Base-by-base conservation (phyloP, 2,797 vertebrate species). In the Hipposideros larvatus region DNA sequence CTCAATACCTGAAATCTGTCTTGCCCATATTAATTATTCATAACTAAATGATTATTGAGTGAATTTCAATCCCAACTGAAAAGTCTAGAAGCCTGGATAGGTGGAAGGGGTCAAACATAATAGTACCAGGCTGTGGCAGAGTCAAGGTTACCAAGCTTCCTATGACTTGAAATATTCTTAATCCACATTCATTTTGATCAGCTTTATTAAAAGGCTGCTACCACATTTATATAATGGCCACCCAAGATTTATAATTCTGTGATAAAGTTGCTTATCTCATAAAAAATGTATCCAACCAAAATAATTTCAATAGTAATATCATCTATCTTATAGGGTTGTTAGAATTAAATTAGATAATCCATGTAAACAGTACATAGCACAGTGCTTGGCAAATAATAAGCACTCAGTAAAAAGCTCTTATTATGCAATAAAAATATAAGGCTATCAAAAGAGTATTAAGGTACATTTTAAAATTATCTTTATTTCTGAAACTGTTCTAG, bases 281-380 rank as follows among this genome's bases (percentile, higher is more conserved):
- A 61, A n/a, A 79, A 79, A 90, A 73, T 19, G 28, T 10, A 70
- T n/a, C 11, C 1, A 61, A 51, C 61, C 31, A 63, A 70, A 94
- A 57, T 55, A 77, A 87, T 37, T 63, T 87, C 57, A 79, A 31
- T n/a, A 63, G 70, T 31, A 87, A 22, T 21, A 55, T 75, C 66
- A 71, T 61, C 51, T 55, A n/a, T 51, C 34, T 91, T 14, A 87
- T 5, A 55, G 53, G 18, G 22, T 7, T 90, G 28, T 82, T 46
- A 82, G 51, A 96, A 93, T 73, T 66, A 51, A 87, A 41, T 83
- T 51, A 84, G 57, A 57, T 41, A 75, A 80, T 75, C 59, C 34
- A 68, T 7, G 34, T 90, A 34, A 75, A 13, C 74, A 90, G 51
- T 31, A 51, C 22, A 46, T 61, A n/a, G 51, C 21, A 71, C 34